Evolutionary conservation across 2,888 invertebrate genomes (phyloP), one percentile per base, ranked within the genome.

Genomic region (Platycheirus albimanus): DNA sequence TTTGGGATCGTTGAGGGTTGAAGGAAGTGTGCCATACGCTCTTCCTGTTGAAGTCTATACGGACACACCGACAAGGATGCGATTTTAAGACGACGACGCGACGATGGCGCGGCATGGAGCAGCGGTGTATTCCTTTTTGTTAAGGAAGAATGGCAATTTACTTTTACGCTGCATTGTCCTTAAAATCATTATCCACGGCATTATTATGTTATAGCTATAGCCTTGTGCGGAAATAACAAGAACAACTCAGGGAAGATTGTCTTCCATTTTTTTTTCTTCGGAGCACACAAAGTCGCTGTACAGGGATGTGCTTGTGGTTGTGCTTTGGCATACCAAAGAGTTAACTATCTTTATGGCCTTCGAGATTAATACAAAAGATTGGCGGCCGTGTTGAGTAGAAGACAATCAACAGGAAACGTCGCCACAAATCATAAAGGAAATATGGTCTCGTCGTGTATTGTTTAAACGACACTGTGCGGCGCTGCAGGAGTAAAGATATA

Each of bases 121-220:
- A 41, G 24, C 49, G 70, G 24, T 24, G 6, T 15, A 69, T 41
- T 63, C 19, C 64, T 83, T 64, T n/a, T 77, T 83, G 83, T 83
- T 72, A 38, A 15, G 33, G 24, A 24, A 83, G 72, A 77, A 78
- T 69, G 63, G 72, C 54, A 76, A 83, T 69, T 77, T 72, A 69
- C 72, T 78, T 69, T 67, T 74, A 38, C 49, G 49, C 45, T 69
- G 72, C 58, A 78, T 83, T 83, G 83, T 83, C 83, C 71, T 77
- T 71, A 74, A 70, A 83, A 74, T 77, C 78, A 78, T 83, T 72
- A 83, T 74, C 83, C 77, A 69, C 74, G 67, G 72, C 63, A 43
- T 63, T 67, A 43, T 63, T 67, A 71, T 76, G 28, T 56, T 20
- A 5, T 13, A n/a, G 24, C 24, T 13, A 47, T 17, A 67, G 71